A percentile compares a stretch with the other conserved stretches of the same genome.
Conservation (phyloP, 2,113 vertebrate species). For the Oophaga pumilio region DNA sequence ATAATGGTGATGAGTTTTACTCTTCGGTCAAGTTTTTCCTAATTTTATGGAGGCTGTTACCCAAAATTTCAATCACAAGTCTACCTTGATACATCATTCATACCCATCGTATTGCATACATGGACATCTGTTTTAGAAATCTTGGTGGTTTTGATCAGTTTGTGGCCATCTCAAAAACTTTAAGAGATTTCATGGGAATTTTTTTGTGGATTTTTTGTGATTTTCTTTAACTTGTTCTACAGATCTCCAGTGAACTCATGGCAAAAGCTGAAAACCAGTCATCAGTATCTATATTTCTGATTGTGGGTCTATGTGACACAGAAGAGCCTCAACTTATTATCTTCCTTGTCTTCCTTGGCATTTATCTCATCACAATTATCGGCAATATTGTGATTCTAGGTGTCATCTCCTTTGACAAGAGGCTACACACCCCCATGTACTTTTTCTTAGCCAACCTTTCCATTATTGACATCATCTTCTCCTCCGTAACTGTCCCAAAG, state of each 20-base stretch:
- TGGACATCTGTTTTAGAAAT: neutral
- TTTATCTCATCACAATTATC: conserved; percentile 33
- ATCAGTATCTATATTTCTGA: conserved; percentile 14
- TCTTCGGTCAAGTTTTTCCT: neutral
- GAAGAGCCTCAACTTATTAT: conserved; percentile 1
- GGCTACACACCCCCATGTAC: conserved; percentile 36
- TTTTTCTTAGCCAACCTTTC: conserved; percentile 49
- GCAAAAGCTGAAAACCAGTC: neutral
- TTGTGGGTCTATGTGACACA: neutral
- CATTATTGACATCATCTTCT: conserved; percentile 45
- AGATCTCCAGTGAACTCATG: neutral
- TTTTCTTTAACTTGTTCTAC: neutral
- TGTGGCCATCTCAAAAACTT: neutral
- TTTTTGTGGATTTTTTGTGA: neutral
- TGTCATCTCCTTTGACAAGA: conserved; percentile 7
- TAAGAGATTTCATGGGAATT: neutral
- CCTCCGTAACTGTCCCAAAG: conserved; percentile 34
- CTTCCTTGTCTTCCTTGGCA: conserved; percentile 30
- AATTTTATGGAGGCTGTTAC: too few species aligned
- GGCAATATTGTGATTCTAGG: conserved; percentile 25
- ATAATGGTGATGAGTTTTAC: too few species aligned
- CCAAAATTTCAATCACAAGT: neutral
- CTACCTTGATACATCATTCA: neutral
- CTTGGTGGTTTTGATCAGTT: neutral
- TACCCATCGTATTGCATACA: neutral